phyloP scores from a whole-genome alignment of 2,113 vertebrate genomes.

The Gallinago jamesoni region DNA sequence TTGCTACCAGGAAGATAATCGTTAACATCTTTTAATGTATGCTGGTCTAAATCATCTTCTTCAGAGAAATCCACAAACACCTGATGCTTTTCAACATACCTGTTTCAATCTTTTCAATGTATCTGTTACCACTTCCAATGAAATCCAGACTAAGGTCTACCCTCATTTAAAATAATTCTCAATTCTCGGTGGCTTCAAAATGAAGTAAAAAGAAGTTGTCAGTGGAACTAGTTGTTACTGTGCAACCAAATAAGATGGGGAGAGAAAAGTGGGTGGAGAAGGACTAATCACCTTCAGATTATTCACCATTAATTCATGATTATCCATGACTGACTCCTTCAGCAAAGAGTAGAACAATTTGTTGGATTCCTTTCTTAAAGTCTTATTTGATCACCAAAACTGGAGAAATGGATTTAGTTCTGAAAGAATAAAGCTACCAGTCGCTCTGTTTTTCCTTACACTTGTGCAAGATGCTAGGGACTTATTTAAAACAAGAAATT shows the following conservation, averaged over 20 bases:
- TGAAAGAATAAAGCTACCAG: neutral
- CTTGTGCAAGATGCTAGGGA: neutral
- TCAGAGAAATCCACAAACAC: neutral
- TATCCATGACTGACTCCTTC: neutral
- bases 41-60: neutral
- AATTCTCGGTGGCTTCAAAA: neutral
- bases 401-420: neutral
- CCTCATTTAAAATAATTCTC: neutral
- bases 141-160: neutral
- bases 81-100: neutral
- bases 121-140: neutral
- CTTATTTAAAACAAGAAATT: neutral
- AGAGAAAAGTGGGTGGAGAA: neutral
- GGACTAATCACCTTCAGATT: neutral
- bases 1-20: neutral
- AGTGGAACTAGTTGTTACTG: neutral
- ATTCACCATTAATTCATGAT: neutral
- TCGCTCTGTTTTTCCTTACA: neutral
- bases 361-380: neutral
- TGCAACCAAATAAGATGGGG: neutral
- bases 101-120: neutral
- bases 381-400: neutral
- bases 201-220: neutral
- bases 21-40: neutral
- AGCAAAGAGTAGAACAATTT: neutral